These are phyloP conservation scores for Sternotherus odoratus DNA, from an alignment of 2,797 vertebrate genomes.

Conservation along the genomic window DNA sequence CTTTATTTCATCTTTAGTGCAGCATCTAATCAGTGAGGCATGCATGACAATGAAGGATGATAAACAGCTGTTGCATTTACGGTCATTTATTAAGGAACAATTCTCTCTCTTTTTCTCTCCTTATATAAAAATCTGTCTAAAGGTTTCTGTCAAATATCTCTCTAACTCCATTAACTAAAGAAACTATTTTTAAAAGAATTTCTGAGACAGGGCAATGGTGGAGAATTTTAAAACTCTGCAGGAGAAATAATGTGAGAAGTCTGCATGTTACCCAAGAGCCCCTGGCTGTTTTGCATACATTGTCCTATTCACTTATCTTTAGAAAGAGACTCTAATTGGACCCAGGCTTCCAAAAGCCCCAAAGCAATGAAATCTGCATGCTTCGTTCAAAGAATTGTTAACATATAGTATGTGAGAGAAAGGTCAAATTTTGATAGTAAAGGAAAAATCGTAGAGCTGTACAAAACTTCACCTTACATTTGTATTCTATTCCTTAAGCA, in stretches of 20 bases:
- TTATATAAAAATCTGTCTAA: constrained; percentile 6
- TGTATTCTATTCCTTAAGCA: not conserved
- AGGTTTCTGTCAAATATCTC: not conserved
- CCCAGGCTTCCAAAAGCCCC: not conserved
- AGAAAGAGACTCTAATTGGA: not conserved
- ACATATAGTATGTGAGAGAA: not conserved
- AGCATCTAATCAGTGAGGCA: not conserved
- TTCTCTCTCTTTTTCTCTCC: not conserved
- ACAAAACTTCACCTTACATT: not conserved
- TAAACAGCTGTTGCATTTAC: constrained; percentile 8
- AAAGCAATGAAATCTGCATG: not conserved
- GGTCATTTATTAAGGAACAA: constrained; percentile 27
- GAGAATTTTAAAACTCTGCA: not conserved
- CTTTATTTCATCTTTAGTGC: not conserved
- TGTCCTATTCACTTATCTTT: not conserved
- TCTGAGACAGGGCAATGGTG: not conserved
- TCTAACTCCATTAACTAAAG: not conserved
- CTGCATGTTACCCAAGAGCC: not conserved
- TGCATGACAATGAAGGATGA: not conserved
- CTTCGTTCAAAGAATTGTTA: constrained; percentile 1
- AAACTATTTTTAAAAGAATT: not conserved
- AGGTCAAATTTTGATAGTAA: constrained; percentile 1
- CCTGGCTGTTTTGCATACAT: not conserved
- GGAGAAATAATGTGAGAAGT: not conserved
- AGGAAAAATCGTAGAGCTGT: not conserved